Evolutionary conservation across 2,113 vertebrate genomes (phyloP), one percentile per base, ranked within the genome.

Genomic region (Emydura subglobosa): DNA sequence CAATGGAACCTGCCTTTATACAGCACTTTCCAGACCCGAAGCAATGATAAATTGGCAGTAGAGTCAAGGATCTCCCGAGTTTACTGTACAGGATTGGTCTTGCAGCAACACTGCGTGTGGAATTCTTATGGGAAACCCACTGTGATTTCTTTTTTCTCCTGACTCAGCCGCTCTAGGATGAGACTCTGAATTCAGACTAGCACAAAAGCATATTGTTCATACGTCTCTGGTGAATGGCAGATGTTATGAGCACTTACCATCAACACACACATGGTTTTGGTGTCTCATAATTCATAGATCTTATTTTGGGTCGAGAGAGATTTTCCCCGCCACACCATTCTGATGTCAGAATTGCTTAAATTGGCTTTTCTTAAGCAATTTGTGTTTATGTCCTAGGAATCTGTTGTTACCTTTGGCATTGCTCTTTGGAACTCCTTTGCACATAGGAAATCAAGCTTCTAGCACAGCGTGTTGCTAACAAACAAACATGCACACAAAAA

Each of bases 31-130:
- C 24, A 10, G 54, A 0, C 49, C 34, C 53, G 68, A 42, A 89
- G 61, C 10, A 54, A 21, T 24, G 55, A 0, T 6, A n/a, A 72
- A 4, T n/a, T n/a, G 68, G 49, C 0, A 0, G 2, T 51, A 10
- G 31, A 9, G 39, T 57, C 82, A 34, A 80, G 24, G 21, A 21
- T 72, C 3, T 31, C 29, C 44, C 19, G 29, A 87, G 7, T 31
- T 2, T 1, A 74, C 47, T 31, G 1, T 1, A 65, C 47, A 42
- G 42, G 79, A 2, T 74, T 54, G 68, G 42, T 82, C 53, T 91
- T 44, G 2, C 21, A 78, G 42, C 39, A 12, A 1, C 0, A 14
- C 39, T 1, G 0, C 25, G 4, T 34, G 44, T 9, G 0, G 25
- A 92, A 25, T 1, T 1, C 3, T 89, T 6, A 25, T 86, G 55